Conservation (phyloP, 1,140 invertebrate genomes). For the Cylas formicarius region DNA sequence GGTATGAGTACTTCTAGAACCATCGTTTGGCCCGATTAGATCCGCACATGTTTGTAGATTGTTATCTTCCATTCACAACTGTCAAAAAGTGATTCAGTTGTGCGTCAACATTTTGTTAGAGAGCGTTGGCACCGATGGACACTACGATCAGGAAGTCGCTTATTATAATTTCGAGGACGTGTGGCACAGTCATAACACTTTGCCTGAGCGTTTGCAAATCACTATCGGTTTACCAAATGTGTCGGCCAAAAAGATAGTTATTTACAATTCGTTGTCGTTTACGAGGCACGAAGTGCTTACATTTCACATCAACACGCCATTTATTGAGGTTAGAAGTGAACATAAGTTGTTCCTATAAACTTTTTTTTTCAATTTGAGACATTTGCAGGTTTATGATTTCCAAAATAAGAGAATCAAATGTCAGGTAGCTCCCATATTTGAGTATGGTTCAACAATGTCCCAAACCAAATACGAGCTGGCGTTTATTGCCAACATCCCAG, state of each 20-base stretch:
- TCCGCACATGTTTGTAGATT: constrained; percentile 44
- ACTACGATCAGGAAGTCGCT: constrained; percentile 33
- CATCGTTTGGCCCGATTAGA: too few relatives aligned
- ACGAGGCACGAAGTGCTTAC: constrained; percentile 58
- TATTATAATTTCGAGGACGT: constrained; percentile 50
- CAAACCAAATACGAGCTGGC: constrained; percentile 55
- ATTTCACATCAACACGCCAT: constrained; percentile 55
- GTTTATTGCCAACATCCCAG: constrained; percentile 57
- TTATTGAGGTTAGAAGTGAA: constrained; percentile 57
- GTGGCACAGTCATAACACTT: constrained; percentile 44
- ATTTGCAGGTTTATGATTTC: constrained; percentile 47
- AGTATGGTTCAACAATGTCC: constrained; percentile 46
- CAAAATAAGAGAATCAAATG: constrained; percentile 51
- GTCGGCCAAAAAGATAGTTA: constrained; percentile 50
- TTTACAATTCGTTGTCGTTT: constrained; percentile 67
- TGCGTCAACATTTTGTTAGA: constrained; percentile 54
- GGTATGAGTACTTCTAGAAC: too few relatives aligned
- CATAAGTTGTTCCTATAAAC: neutral
- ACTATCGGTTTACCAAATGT: constrained; percentile 43
- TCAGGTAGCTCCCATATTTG: constrained; percentile 66
- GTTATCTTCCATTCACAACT: constrained; percentile 56
- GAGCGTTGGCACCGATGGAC: constrained; percentile 26
- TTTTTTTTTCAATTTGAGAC: too few relatives aligned
- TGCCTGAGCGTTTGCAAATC: constrained; percentile 48
- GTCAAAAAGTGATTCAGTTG: constrained; percentile 65